Evolutionary conservation across 2,797 vertebrate species (phyloP).

Genomic region (Lophotriccus pileatus): DNA sequence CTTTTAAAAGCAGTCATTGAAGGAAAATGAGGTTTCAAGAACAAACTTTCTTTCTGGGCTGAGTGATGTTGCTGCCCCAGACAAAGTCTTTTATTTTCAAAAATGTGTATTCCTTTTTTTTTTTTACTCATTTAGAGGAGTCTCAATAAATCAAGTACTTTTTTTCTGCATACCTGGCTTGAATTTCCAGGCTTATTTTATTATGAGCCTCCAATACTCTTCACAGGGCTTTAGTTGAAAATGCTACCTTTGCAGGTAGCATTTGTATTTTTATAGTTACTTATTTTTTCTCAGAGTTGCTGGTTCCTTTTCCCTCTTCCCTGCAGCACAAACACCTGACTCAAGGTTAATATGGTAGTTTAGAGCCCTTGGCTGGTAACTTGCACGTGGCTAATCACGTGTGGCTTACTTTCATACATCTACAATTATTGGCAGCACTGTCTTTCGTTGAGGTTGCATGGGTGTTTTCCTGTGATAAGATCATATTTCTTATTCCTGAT

Average conservation of each 20-base stretch:
- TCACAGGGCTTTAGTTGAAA: fast-evolving
- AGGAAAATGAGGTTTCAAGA: not conserved
- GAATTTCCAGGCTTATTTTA: not conserved
- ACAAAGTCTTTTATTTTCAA: not conserved
- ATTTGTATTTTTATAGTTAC: not conserved
- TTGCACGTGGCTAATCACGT: not conserved
- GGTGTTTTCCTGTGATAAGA: constrained; percentile 49
- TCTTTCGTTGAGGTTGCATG: not conserved
- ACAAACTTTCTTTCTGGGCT: not conserved
- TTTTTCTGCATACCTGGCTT: not conserved
- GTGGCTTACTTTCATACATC: not conserved
- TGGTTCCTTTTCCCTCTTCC: not conserved
- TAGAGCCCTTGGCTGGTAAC: not conserved
- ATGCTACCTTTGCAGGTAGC: not conserved
- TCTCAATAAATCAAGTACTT: not conserved
- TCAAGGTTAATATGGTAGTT: not conserved
- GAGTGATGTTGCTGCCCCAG: not conserved
- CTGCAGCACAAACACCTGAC: not conserved
- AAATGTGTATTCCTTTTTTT: not conserved
- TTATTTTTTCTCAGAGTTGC: not conserved
- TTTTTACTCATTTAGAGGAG: not conserved
- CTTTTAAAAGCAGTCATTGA: not conserved
- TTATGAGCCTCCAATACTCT: not conserved
- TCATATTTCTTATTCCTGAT: not conserved
- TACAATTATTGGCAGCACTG: not conserved